Percentiles rank a stretch among this genome's conserved stretches.
Conservation (phyloP, 2,797 vertebrate genomes). For the Pagetopsis macropterus region DNA sequence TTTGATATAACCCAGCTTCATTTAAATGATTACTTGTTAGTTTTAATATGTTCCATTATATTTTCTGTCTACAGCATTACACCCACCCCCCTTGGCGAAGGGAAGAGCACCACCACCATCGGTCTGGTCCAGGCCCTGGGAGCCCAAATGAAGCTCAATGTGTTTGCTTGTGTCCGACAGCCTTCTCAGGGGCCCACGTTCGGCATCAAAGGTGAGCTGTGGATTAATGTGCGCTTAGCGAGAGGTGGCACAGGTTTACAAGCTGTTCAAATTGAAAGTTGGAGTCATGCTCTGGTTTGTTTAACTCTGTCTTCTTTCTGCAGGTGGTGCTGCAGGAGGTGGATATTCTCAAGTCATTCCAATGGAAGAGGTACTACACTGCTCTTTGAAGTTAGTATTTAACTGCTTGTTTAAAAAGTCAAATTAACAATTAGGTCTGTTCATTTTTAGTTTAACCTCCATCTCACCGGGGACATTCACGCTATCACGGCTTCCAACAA, state of each 20-base stretch:
- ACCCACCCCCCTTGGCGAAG: slow-evolving; percentile 96
- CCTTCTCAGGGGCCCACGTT: slow-evolving; percentile 99
- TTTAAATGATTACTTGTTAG: neutral
- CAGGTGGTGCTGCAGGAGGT: slow-evolving; percentile 98
- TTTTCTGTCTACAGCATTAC: slow-evolving; percentile 88
- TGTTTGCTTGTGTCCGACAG: slow-evolving; percentile 96
- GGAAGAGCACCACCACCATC: slow-evolving; percentile 96
- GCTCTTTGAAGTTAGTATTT: neutral
- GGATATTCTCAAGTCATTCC: slow-evolving; percentile 98
- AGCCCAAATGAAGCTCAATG: slow-evolving; percentile 92
- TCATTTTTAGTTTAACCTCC: slow-evolving; percentile 93
- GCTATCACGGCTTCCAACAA: slow-evolving; percentile 99
- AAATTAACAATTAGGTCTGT: neutral
- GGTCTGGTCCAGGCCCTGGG: slow-evolving; percentile 96
- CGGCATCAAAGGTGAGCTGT: slow-evolving; percentile 93
- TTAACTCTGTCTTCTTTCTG: slow-evolving; percentile 43
- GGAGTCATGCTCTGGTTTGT: neutral
- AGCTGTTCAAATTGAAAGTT: neutral
- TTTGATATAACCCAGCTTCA: neutral
- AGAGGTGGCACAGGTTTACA: neutral
- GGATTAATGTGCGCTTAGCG: accelerated
- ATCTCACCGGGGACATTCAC: slow-evolving; percentile 98
- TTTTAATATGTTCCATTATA: neutral
- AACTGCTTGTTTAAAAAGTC: accelerated
- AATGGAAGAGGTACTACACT: slow-evolving; percentile 94